Evolutionary conservation across 2,888 invertebrate genomes (phyloP).

Genomic region (Zygothrica quintamaculata): DNA sequence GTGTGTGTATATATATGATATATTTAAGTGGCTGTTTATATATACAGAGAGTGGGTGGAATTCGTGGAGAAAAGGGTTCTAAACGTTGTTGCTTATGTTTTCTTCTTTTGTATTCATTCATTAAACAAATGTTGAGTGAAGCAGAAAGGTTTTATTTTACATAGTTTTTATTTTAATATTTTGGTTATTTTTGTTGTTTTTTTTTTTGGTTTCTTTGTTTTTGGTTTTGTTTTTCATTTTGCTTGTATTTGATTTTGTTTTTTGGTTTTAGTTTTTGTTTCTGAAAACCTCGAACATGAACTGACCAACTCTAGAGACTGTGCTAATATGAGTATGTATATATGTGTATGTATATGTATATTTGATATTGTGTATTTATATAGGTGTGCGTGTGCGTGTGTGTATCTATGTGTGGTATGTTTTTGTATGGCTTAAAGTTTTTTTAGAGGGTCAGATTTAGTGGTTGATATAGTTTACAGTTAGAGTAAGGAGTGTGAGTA

Average conservation of each 20-base stretch:
- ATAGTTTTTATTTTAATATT: conserved; percentile 21
- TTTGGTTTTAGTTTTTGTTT: conserved; percentile 2
- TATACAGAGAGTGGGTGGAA: conserved; percentile 5
- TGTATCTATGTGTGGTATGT: conserved; percentile 24
- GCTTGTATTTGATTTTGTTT: not conserved
- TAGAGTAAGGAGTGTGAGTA: conserved; percentile 29
- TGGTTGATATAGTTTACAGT: conserved; percentile 50
- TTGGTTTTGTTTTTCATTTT: not conserved
- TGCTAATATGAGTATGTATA: conserved; percentile 31
- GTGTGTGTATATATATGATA: too few species aligned
- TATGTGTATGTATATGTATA: conserved; percentile 9
- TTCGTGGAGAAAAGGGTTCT: not conserved
- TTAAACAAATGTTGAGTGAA: conserved; percentile 36
- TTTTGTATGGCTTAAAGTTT: conserved; percentile 24
- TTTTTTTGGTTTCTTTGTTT: not conserved
- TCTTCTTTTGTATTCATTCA: not conserved
- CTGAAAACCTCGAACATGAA: conserved; percentile 39
- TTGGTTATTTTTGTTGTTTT: too few species aligned
- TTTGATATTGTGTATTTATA: conserved; percentile 1
- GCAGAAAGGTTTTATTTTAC: conserved; percentile 52
- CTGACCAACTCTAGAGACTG: conserved; percentile 52
- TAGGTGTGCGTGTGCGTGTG: conserved; percentile 11
- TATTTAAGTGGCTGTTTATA: conserved; percentile 5
- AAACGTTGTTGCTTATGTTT: not conserved
- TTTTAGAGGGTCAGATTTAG: conserved; percentile 37